These are phyloP conservation scores for Volucella inanis DNA, from an alignment of 2,888 invertebrate genomes.

Conservation along the genomic window DNA sequence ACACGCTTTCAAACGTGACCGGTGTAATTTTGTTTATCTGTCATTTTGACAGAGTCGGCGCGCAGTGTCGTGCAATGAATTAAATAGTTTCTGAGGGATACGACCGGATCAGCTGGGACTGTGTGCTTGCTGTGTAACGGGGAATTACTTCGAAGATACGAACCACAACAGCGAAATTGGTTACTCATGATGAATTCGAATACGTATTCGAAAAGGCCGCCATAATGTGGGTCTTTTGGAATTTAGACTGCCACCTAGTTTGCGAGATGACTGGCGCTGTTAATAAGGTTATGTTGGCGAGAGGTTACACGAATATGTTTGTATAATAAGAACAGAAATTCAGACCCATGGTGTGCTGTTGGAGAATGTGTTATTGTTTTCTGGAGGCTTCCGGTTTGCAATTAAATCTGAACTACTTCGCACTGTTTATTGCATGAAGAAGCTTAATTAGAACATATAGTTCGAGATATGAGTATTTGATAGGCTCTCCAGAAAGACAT, in stretches of 20 bases:
- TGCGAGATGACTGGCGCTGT: conserved; percentile 33
- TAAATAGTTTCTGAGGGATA: conserved; percentile 37
- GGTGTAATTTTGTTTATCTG: conserved; percentile 66
- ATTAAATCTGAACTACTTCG: too few relatives aligned
- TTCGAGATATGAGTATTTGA: too few relatives aligned
- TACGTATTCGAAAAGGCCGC: neutral
- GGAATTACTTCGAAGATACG: conserved; percentile 27
- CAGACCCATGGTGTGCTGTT: conserved; percentile 6
- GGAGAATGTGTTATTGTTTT: conserved; percentile 21
- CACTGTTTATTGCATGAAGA: too few relatives aligned
- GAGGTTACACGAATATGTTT: neutral
- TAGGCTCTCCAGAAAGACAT: too few relatives aligned
- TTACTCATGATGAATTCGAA: conserved; percentile 33
- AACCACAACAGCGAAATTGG: conserved; percentile 43
- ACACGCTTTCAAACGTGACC: conserved; percentile 70
- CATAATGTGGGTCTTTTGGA: conserved; percentile 31
- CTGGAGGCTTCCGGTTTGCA: conserved; percentile 20
- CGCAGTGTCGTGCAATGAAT: conserved; percentile 63
- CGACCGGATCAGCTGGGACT: conserved; percentile 10
- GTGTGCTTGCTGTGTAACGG: conserved; percentile 34
- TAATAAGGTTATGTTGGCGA: conserved; percentile 25
- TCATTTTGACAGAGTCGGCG: conserved; percentile 47
- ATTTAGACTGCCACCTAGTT: conserved; percentile 68
- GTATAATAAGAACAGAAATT: neutral
- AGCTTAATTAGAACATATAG: too few relatives aligned